phyloP scores from a whole-genome alignment of 2,888 invertebrate species.

The Eudemis profundana region DNA sequence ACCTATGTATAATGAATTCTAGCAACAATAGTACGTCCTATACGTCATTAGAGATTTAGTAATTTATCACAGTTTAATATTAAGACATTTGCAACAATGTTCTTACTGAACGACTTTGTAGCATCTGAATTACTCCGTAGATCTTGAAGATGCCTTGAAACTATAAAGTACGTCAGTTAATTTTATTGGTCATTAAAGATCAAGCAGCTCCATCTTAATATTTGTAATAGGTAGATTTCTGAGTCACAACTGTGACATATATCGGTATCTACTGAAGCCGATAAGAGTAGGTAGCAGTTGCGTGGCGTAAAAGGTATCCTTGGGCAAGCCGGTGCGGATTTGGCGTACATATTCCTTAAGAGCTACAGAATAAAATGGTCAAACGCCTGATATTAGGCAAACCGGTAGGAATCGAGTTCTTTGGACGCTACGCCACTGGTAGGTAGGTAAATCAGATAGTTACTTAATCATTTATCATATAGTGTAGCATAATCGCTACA shows the following conservation, averaged over 20 bases:
- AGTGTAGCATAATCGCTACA: too few species aligned
- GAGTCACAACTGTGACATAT: too few species aligned
- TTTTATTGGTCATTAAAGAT: slow-evolving; percentile 34
- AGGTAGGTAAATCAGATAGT: too few species aligned
- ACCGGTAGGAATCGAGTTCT: too few species aligned
- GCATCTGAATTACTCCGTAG: slow-evolving; percentile 19
- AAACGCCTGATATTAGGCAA: too few species aligned
- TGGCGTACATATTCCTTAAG: too few species aligned
- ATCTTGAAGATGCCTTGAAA: slow-evolving; percentile 17
- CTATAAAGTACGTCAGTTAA: slow-evolving; percentile 31
- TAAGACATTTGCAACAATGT: not conserved
- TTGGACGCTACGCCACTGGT: too few species aligned
- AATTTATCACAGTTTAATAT: too few species aligned
- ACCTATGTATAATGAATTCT: not conserved
- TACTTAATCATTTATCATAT: too few species aligned
- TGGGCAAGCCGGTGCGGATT: too few species aligned
- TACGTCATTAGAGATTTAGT: not conserved
- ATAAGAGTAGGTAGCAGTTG: not conserved
- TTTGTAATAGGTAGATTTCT: slow-evolving; percentile 8
- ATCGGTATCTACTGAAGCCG: not conserved
- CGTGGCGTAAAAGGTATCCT: too few species aligned
- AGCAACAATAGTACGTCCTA: not conserved
- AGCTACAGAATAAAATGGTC: too few species aligned
- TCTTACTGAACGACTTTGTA: slow-evolving; percentile 18
- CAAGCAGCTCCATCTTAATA: slow-evolving; percentile 12